Evolutionary conservation across 2,888 invertebrate species (phyloP), one percentile per base, ranked within the genome.

Genomic region (Achlya flavicornis): DNA sequence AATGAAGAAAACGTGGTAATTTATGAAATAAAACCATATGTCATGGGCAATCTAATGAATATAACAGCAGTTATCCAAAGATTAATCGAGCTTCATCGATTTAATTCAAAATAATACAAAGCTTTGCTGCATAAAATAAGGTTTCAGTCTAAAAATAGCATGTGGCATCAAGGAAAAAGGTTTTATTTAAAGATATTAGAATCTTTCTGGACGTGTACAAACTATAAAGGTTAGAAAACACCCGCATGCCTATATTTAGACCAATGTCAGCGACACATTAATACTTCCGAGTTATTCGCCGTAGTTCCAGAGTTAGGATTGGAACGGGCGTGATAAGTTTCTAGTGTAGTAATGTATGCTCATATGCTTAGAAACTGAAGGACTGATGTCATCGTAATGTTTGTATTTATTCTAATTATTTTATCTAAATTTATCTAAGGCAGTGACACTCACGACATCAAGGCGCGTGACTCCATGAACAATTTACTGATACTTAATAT

Each of bases 181-280:
- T 3, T 53, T 53, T 53, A 53, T 19, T 19, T 53, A 16, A 10
- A 53, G 4, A 53, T 26, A 53, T 16, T 53, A 53, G 7, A 19
- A 2, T 19, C 19, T 38, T 7, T 5, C 16, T 16, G n/a, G 7
- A 48, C 46, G 41, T 12, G 14, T 16, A 16, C 14, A 48, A 48
- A n/a, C 16, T 48, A 48, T 16, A 48, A 16, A 19, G 7, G 10
- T 41, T 41, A 19, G 16, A 60, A 26, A 16, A 14, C 41, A 59
- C 60, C 60, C 60, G 60, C 60, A 60, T 60, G 16, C 41, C 26
- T 41, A 60, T 60, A 60, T 60, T 60, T 60, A 41, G 60, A 7
- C 11, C 60, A 60, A 60, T 60, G 60, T 33, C 60, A 43, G 12
- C 60, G 41, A 60, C 12, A 19, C 41, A 60, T 41, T 60, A 41